phyloP scores from a whole-genome alignment of 2,797 vertebrate species.

The Pristis pectinata region DNA sequence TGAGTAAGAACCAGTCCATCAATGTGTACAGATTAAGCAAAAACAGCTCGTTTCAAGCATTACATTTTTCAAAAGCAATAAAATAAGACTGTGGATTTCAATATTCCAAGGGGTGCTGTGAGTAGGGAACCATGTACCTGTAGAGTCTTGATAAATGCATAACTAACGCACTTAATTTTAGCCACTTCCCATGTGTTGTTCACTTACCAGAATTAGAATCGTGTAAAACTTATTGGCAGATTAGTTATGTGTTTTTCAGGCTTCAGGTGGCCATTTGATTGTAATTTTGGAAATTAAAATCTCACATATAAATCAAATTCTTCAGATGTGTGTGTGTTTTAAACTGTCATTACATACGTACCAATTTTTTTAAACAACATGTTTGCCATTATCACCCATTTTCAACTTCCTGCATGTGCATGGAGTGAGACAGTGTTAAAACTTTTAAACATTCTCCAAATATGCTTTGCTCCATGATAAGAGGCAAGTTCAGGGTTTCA shows the following conservation, averaged over 20 bases:
- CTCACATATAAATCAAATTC: conserved; percentile 19
- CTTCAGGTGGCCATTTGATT: conserved; percentile 29
- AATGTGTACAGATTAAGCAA: conserved; percentile 32
- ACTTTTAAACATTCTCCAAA: background rate
- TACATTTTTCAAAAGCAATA: conserved; percentile 35
- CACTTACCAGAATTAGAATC: background rate
- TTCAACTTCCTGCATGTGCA: background rate
- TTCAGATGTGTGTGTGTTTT: background rate
- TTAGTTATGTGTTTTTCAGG: conserved; percentile 28
- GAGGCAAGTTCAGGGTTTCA: background rate
- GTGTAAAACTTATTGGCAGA: background rate
- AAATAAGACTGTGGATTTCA: background rate
- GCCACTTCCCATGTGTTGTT: background rate
- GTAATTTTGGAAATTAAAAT: conserved; percentile 34
- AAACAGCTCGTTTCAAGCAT: conserved; percentile 32
- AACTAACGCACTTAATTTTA: conserved; percentile 23
- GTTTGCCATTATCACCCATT: background rate
- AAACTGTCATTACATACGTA: background rate
- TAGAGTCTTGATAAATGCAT: conserved; percentile 28
- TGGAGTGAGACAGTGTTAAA: background rate
- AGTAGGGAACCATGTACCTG: background rate
- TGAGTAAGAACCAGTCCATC: conserved; percentile 25
- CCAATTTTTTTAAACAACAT: background rate
- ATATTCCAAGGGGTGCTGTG: conserved; percentile 7
- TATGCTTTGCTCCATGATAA: background rate